Conservation (phyloP, 2,888 invertebrate genomes). For the Heliconius sara region DNA sequence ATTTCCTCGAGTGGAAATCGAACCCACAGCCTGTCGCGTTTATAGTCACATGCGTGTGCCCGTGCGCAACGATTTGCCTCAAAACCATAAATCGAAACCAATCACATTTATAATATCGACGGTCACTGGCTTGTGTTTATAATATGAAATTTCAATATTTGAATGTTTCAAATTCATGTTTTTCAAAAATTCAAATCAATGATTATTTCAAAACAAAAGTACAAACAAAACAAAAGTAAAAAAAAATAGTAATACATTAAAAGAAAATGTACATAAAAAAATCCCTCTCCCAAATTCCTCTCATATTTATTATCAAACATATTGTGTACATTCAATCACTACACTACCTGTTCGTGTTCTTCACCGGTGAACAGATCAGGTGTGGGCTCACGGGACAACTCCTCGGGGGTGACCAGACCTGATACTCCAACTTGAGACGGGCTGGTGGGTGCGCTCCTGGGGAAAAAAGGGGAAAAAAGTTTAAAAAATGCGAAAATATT, state of each 20-base stretch:
- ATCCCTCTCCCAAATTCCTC: not conserved
- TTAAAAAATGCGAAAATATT: not conserved
- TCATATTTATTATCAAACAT: not conserved
- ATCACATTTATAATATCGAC: no score
- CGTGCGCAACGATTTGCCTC: no score
- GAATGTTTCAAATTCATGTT: no score
- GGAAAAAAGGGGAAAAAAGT: not conserved
- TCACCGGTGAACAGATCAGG: conserved; percentile 90
- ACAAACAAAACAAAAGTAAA: no score
- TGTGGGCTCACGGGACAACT: conserved; percentile 95
- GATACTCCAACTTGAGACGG: conserved; percentile 95
- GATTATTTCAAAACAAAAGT: no score
- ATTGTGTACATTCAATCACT: not conserved
- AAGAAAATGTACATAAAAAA: not conserved
- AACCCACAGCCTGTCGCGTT: no score
- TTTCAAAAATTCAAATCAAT: no score
- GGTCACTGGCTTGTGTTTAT: no score
- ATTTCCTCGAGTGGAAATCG: no score
- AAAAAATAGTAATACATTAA: not conserved
- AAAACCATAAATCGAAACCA: no score
- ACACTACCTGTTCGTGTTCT: conserved; percentile 75
- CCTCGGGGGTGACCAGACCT: conserved; percentile 92
- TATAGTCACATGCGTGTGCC: no score
- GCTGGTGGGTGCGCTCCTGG: conserved; percentile 96
- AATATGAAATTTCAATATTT: no score